These are phyloP conservation scores for Apocrypta bakeri DNA, from an alignment of 1,140 invertebrate species.

Conservation along the genomic window DNA sequence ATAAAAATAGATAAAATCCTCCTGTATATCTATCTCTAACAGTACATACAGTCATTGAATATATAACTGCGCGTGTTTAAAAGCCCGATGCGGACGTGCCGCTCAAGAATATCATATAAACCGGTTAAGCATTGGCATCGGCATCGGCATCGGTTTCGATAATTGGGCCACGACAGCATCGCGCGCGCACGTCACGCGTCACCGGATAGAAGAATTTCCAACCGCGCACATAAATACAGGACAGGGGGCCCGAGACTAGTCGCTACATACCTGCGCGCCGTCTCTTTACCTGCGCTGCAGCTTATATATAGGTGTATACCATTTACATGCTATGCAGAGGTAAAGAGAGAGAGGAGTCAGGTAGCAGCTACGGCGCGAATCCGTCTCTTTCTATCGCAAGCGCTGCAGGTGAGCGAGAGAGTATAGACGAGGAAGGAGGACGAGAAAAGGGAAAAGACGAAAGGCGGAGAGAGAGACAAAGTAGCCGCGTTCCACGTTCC, in stretches of 20 bases:
- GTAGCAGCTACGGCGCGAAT: conserved; percentile 1
- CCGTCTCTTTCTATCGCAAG: conserved; percentile 54
- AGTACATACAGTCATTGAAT: too few species aligned
- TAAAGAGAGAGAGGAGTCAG: conserved; percentile 29
- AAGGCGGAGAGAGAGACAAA: conserved; percentile 11
- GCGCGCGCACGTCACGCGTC: conserved; percentile 10
- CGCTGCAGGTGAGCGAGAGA: conserved; percentile 44
- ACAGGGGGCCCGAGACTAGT: background rate
- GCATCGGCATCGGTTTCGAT: too few species aligned
- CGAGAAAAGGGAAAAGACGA: conserved; percentile 52
- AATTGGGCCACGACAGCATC: conserved; percentile 29
- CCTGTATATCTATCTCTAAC: too few species aligned
- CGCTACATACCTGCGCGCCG: conserved; percentile 33
- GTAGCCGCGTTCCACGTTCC: background rate
- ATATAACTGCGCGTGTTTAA: background rate
- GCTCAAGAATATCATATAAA: background rate
- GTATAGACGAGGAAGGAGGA: conserved; percentile 55
- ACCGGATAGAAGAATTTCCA: conserved; percentile 8
- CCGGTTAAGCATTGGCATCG: background rate
- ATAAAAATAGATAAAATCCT: too few species aligned
- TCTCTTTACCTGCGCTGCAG: conserved; percentile 16
- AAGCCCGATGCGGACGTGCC: background rate
- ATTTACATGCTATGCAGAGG: too few species aligned
- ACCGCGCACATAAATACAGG: background rate
- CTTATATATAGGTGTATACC: background rate